These are phyloP conservation scores for Ammodramus savannarum DNA, from an alignment of 2,113 vertebrate species.

Conservation along the genomic window DNA sequence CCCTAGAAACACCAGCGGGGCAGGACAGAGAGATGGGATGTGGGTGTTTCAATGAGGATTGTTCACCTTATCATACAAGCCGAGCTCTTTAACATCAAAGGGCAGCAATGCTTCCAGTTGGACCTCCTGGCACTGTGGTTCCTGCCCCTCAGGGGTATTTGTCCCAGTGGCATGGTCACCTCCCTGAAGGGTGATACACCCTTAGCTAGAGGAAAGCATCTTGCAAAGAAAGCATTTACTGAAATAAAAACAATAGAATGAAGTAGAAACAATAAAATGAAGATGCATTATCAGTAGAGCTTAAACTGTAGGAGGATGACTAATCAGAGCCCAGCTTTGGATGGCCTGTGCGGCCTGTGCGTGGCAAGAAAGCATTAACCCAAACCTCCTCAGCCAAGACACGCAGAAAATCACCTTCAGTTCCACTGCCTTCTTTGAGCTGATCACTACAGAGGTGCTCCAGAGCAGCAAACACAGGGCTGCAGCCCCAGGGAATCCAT, in stretches of 20 bases:
- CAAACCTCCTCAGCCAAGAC: not conserved
- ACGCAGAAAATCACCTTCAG: not conserved
- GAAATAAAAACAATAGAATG: not conserved
- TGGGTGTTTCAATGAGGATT: accelerated
- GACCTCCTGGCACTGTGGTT: not conserved
- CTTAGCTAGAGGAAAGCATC: not conserved
- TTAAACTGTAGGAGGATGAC: not conserved
- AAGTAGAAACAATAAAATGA: not conserved
- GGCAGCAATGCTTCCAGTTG: not conserved
- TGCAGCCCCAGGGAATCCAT: not conserved
- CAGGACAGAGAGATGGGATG: accelerated
- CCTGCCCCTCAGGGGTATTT: not conserved
- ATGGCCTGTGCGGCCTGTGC: not conserved
- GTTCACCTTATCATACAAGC: not conserved
- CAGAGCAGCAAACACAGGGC: not conserved
- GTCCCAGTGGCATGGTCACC: accelerated
- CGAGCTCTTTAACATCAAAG: accelerated
- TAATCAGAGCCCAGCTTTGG: not conserved
- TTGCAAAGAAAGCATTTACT: not conserved
- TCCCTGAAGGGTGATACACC: accelerated
- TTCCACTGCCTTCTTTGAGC: not conserved
- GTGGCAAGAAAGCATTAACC: not conserved
- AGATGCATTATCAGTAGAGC: not conserved
- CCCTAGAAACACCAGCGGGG: not conserved
- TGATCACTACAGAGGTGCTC: not conserved